Evolutionary conservation across 2,797 vertebrate species (phyloP).

Genomic region (Coendou prehensilis): DNA sequence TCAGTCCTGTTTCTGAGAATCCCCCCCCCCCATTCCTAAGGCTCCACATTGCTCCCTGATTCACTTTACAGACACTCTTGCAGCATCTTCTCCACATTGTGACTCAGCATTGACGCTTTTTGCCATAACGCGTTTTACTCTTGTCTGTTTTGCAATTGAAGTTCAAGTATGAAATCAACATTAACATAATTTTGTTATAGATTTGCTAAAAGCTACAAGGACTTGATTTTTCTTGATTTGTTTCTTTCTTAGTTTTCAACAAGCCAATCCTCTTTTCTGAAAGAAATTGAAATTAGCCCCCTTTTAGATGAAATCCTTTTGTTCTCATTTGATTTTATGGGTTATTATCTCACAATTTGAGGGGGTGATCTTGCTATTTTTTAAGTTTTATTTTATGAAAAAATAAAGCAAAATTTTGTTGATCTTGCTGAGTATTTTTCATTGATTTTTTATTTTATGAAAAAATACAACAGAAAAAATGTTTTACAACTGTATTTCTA

Average conservation of each 20-base stretch:
- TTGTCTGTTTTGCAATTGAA: conserved; percentile 24
- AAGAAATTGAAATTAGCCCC: background rate
- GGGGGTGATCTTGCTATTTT: background rate
- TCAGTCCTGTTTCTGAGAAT: background rate
- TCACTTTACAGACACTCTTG: background rate
- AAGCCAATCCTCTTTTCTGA: background rate
- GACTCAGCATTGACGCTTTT: background rate
- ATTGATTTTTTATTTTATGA: background rate
- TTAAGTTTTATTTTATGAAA: background rate
- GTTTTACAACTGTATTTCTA: background rate
- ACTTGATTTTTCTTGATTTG: background rate
- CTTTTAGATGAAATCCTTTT: background rate
- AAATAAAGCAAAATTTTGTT: background rate
- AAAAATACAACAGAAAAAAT: background rate
- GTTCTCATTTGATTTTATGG: background rate
- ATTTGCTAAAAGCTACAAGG: conserved; percentile 3
- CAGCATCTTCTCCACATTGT: background rate
- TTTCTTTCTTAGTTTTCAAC: conserved; percentile 6
- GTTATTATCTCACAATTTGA: background rate
- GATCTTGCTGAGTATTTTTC: background rate
- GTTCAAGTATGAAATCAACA: background rate
- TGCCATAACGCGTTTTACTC: conserved; percentile 32
- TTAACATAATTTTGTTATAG: background rate
- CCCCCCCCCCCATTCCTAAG: background rate
- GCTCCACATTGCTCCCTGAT: background rate